These are phyloP conservation scores for Halocaridina rubra DNA, from an alignment of 2,888 invertebrate species.

Conservation along the genomic window DNA sequence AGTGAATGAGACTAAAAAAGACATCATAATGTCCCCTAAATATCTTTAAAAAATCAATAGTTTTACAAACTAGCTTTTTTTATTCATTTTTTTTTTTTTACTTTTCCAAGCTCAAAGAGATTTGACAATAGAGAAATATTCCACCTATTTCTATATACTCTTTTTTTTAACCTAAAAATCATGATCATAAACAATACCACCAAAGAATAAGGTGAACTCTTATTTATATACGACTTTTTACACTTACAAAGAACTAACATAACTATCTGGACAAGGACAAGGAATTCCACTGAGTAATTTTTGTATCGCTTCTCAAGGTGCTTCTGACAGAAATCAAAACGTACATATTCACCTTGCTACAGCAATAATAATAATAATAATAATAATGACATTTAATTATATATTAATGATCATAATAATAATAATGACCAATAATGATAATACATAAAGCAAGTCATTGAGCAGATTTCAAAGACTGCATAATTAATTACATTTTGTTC, in stretches of 20 bases:
- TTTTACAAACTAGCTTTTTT: not conserved
- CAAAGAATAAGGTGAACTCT: no score
- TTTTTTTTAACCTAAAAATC: no score
- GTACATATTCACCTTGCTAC: conserved; percentile 38
- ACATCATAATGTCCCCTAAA: not conserved
- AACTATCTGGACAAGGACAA: conserved; percentile 53
- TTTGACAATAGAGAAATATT: not conserved
- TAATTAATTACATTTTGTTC: no score
- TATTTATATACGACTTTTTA: no score
- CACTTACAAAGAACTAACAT: no score
- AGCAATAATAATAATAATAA: no score
- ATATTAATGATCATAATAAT: no score
- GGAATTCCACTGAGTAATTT: conserved; percentile 55
- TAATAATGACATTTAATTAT: no score
- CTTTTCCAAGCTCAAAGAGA: conserved; percentile 30
- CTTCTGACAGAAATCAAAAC: conserved; percentile 36
- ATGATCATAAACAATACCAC: not conserved
- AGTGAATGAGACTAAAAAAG: not conserved
- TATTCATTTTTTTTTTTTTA: no score
- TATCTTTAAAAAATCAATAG: not conserved
- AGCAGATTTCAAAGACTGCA: conserved; percentile 50
- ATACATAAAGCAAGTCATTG: conserved; percentile 33
- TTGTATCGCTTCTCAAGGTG: conserved; percentile 49
- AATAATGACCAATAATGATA: no score
- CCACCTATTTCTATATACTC: not conserved